phyloP scores from a whole-genome alignment of 2,113 vertebrate species.

The Mesembrinibis cayennensis region DNA sequence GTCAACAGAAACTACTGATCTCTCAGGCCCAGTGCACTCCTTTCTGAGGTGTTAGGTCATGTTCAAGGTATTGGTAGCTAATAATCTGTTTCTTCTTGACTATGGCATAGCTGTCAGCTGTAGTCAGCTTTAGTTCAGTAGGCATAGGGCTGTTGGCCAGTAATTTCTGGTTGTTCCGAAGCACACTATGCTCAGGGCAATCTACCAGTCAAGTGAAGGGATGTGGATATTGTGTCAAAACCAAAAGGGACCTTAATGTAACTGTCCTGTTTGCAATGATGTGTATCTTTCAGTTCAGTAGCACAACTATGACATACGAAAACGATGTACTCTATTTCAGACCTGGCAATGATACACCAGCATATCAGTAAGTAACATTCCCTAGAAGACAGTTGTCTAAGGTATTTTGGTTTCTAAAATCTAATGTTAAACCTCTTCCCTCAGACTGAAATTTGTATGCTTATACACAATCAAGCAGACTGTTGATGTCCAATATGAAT shows the following conservation, averaged over 20 bases:
- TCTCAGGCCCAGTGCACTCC: background rate
- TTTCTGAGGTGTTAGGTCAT: background rate
- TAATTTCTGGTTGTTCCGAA: background rate
- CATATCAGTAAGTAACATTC: slow-evolving; percentile 40
- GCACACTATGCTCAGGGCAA: background rate
- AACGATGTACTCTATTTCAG: slow-evolving; percentile 54
- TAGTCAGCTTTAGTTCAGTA: background rate
- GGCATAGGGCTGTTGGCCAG: background rate
- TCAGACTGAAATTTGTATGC: slow-evolving; percentile 53
- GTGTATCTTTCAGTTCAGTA: slow-evolving; percentile 4
- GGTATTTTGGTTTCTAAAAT: background rate
- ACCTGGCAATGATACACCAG: background rate
- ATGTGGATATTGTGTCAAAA: background rate
- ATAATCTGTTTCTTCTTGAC: background rate
- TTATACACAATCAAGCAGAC: slow-evolving; percentile 6
- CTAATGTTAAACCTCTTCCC: background rate
- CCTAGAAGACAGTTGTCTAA: accelerated
- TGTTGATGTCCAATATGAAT: background rate
- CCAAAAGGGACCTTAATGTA: background rate
- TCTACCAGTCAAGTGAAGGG: background rate
- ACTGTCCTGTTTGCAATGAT: background rate
- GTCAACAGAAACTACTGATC: background rate
- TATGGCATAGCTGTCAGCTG: background rate
- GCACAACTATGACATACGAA: slow-evolving; percentile 51
- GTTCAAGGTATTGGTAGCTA: background rate